Base-by-base conservation (phyloP, 92 coral and sea anemone genomes). In the Nematostella vectensis region DNA sequence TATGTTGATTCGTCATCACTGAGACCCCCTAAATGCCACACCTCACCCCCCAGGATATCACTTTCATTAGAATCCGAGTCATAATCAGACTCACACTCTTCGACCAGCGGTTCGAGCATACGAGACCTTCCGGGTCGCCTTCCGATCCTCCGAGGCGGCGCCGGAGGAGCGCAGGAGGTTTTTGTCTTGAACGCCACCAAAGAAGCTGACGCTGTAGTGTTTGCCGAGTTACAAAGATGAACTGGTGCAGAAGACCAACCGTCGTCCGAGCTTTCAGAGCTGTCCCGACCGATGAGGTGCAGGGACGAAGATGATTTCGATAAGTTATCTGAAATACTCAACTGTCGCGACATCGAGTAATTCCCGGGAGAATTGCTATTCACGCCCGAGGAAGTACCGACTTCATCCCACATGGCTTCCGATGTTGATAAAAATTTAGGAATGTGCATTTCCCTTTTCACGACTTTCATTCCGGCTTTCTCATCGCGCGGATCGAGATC, bases 1-100 rank as follows among this genome's bases (percentile, higher is more conserved):
- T 27, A 60, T 10, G 25, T 3, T 10, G 0, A 8, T 13, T 50
- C 56, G 28, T 20, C 58, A 2, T 21, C 25, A 27, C 10, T 22
- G 27, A 25, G 55, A 18, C 48, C 68, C 12, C 50, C 68, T 16
- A 62, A 47, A 50, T 50, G 31, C 69, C 31, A 50, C 1, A 62
- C 31, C 33, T 62, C 69, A 31, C 69, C 49, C 11, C 50, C 58
- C 13, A 25, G 51, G 1, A 47, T 60, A 25, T 40, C 52, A 33
- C 59, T 64, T 10, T 50, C 37, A 33, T 58, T 52, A 6, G 61
- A 33, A 33, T 33, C 40, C 40, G 40, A 33, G 15, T 33, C 15
- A 6, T 6, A 15, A 6, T 33, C 40, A 6, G 40, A 33, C 15
- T 6, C 6, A 33, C 15, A 33, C 40, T 6, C 8, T 33, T 33